These are phyloP conservation scores for Eulemur macaco DNA, from an alignment of 2,113 vertebrate species.

Conservation along the genomic window DNA sequence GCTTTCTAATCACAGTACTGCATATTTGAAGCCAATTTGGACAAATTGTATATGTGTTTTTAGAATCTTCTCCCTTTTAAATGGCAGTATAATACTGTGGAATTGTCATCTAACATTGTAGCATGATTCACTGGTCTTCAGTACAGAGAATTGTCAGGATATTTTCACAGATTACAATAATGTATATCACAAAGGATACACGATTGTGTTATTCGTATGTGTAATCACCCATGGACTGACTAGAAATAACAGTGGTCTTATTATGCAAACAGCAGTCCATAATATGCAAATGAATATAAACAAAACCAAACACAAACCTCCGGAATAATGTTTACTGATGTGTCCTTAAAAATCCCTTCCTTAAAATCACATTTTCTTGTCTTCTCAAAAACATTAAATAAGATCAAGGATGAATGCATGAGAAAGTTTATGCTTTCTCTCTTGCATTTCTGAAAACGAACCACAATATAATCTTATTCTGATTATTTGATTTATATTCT, in stretches of 20 bases:
- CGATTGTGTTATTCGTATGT: conserved; percentile 65
- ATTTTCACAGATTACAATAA: conserved; percentile 65
- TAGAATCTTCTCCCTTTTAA: conserved; percentile 50
- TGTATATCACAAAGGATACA: conserved; percentile 69
- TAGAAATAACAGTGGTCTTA: conserved; percentile 82
- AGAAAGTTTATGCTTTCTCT: conserved; percentile 62
- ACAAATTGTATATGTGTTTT: conserved; percentile 11
- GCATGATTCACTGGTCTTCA: conserved; percentile 33
- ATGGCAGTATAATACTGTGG: background rate
- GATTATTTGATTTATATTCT: conserved; percentile 73
- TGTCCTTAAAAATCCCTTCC: conserved; percentile 76
- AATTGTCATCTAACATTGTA: conserved; percentile 45
- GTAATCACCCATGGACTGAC: conserved; percentile 80
- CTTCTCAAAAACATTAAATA: conserved; percentile 55
- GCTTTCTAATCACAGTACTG: conserved; percentile 15
- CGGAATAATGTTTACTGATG: conserved; percentile 81
- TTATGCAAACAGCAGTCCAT: conserved; percentile 84
- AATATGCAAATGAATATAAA: conserved; percentile 85
- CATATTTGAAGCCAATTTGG: conserved; percentile 5
- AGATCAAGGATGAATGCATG: conserved; percentile 48
- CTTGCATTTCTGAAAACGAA: conserved; percentile 56
- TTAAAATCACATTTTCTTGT: conserved; percentile 59
- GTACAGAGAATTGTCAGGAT: conserved; percentile 60
- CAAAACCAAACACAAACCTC: conserved; percentile 75
- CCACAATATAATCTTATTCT: conserved; percentile 68